These are phyloP conservation scores for Polypedilum vanderplanki DNA, from an alignment of 1,140 invertebrate species.

Conservation along the genomic window DNA sequence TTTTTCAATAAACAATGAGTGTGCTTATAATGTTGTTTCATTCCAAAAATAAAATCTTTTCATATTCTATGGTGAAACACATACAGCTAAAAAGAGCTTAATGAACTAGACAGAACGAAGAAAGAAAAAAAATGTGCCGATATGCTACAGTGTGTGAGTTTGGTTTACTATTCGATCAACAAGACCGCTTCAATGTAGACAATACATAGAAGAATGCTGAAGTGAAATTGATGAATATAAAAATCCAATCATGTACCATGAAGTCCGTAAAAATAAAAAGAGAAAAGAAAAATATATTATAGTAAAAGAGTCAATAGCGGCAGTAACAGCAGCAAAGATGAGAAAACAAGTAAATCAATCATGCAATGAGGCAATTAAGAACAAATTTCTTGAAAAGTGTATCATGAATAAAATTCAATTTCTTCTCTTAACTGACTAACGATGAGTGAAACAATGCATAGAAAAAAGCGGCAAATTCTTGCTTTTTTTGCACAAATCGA, in stretches of 20 bases:
- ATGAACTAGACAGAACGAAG: not conserved
- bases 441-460: not conserved
- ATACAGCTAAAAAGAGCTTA: not conserved
- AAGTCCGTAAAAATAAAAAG: conserved; percentile 12
- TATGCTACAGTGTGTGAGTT: conserved; percentile 5
- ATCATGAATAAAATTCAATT: conserved; percentile 18
- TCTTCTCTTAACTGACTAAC: conserved; percentile 10
- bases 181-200: not conserved
- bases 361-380: conserved; percentile 29
- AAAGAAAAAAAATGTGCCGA: not conserved
- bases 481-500: too few species aligned
- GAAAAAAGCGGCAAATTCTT: too few species aligned
- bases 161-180: not conserved
- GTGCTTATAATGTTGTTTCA: not conserved
- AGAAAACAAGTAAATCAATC: conserved; percentile 24
- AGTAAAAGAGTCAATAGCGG: not conserved
- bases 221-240: conserved; percentile 14
- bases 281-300: too few species aligned
- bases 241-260: conserved; percentile 12
- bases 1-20: conserved; percentile 13
- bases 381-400: conserved; percentile 23
- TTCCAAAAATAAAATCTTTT: not conserved
- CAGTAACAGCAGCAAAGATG: not conserved
- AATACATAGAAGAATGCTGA: not conserved
- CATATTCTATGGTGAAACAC: not conserved